Percentiles rank a stretch among this genome's conserved stretches.
These are phyloP conservation scores for Dendrophyllia cribrosa DNA, from an alignment of 64 coral and sea anemone genomes.

Conservation along the genomic window DNA sequence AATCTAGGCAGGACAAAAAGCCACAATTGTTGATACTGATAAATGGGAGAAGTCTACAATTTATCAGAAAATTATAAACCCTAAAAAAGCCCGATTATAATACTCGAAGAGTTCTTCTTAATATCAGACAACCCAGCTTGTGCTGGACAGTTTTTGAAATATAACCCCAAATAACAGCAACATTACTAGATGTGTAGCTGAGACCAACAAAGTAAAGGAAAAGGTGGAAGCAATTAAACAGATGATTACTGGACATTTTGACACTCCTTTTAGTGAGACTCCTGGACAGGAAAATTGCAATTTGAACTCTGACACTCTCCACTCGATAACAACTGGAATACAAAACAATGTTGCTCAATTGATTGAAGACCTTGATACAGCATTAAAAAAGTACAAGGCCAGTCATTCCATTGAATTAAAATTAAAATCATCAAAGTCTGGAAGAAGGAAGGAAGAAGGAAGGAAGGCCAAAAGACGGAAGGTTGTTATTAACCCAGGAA, in stretches of 20 bases:
- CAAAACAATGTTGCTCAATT: background rate
- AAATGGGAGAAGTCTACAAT: too few species aligned
- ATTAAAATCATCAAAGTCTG: background rate
- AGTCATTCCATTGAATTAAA: background rate
- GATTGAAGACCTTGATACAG: background rate
- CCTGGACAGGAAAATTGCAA: background rate
- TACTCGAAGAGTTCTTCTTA: too few species aligned
- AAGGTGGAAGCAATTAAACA: background rate
- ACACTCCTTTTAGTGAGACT: background rate
- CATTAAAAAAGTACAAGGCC: background rate
- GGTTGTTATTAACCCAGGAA: background rate
- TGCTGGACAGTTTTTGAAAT: background rate
- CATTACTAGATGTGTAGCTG: background rate
- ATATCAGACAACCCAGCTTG: background rate
- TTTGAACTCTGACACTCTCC: background rate
- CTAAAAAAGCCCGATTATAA: too few species aligned
- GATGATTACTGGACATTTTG: background rate
- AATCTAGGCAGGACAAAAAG: too few species aligned
- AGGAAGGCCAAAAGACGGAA: conserved; percentile 2
- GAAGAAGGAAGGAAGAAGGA: background rate
- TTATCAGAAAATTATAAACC: too few species aligned
- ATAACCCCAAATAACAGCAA: background rate
- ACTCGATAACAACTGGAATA: background rate
- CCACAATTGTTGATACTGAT: too few species aligned
- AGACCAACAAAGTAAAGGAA: background rate